Base-by-base conservation (phyloP, 37 sponge, comb jelly and placozoan genomes). In the Beroe forskalii region DNA sequence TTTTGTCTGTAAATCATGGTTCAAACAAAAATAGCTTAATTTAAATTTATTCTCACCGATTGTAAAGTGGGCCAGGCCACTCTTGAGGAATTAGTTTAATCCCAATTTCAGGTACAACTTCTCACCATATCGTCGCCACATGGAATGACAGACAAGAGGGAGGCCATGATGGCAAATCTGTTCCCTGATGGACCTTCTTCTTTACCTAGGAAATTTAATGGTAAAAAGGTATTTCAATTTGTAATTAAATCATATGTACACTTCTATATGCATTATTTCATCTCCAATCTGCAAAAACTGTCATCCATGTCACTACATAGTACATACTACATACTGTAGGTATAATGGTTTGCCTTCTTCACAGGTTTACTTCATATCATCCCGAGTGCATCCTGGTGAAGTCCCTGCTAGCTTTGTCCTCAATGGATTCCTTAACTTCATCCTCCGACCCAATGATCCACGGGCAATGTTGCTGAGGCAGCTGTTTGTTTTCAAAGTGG, bases 381-480 rank as follows among this genome's bases (percentile, higher is more conserved):
- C 94, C 35, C 69, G 99, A 39, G 99, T 98, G 0, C 99, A 98
- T 76, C 99, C 99, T 30, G 99, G 99, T 30, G 99, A 98, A 67
- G 92, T 94, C 35, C 99, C 99, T 22, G 90, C 96, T 4, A 98
- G 99, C 72, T 93, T 93, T 91, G 96, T 98, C n/a, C 95, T 98
- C 90, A 96, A 98, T 90, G 99, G 99, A 14, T 93, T 98, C n/a
- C 93, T 98, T 8, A 76, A 93, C 28, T 98, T 98, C 67, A 90
- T 98, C 23, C 92, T 98, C 0, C 69, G 94, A 39, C 67, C 89
- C 67, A 93, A 94, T 32, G 99, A 98, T 64, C 91, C 92, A 0
- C 83, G 99, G 37, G 95, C 99, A 0, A 23, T 62, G 40, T 48
- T 28, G 1, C 67, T 96, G 39, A 67, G 96, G 24, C 67, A 91